Conservation (phyloP, 2,797 vertebrate genomes). For the Acrocephalus scirpaceus region DNA sequence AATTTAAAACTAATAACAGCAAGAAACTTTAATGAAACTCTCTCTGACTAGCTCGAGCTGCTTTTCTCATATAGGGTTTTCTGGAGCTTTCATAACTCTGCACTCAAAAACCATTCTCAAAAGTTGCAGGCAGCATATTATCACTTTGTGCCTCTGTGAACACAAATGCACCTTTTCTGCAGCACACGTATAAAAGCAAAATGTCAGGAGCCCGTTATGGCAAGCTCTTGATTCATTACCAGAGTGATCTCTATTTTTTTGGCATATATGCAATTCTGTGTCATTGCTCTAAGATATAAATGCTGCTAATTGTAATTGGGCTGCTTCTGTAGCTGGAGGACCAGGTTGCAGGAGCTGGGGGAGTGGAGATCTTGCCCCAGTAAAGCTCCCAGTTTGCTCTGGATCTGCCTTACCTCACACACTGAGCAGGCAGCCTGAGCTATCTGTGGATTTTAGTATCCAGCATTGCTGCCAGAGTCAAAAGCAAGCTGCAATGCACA, state of each 20-base stretch:
- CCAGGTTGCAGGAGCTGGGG: neutral
- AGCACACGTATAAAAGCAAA: accelerated
- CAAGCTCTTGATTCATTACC: neutral
- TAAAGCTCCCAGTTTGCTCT: neutral
- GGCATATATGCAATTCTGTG: neutral
- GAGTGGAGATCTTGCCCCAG: neutral
- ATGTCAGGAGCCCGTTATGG: neutral
- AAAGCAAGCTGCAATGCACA: slow-evolving; percentile 30
- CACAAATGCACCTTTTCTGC: neutral
- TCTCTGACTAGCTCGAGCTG: neutral
- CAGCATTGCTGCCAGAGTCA: neutral
- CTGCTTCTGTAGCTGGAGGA: neutral
- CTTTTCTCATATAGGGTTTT: slow-evolving; percentile 11
- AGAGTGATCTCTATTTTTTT: neutral
- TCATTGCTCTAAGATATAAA: neutral
- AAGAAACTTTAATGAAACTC: slow-evolving; percentile 41
- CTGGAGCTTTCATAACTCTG: neutral
- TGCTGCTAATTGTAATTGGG: neutral
- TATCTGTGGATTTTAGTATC: neutral
- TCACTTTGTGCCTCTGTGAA: neutral
- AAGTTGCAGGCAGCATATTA: neutral
- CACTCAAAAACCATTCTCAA: neutral
- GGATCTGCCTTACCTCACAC: neutral
- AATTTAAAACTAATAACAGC: slow-evolving; percentile 53
- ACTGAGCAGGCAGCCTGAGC: neutral